Evolutionary conservation across 1,140 invertebrate species (phyloP).

Genomic region (Drosophila subpulchrella): DNA sequence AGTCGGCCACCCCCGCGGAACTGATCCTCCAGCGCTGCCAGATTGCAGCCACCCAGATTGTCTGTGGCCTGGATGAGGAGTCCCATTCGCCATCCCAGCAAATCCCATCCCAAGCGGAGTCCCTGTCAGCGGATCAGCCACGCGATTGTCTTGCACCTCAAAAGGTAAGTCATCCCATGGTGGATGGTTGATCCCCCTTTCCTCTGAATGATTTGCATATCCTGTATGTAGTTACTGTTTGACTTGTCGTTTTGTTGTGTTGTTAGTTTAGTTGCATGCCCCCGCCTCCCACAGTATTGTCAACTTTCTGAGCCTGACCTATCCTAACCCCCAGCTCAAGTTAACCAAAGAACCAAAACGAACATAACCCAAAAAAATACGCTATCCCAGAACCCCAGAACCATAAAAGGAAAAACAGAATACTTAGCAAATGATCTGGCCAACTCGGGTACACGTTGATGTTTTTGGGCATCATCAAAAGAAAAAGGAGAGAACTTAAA

Average conservation of each 20-base stretch:
- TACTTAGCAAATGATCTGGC: constrained; percentile 34
- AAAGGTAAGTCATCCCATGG: constrained; percentile 62
- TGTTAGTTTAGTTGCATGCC: constrained; percentile 44
- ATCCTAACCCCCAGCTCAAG: constrained; percentile 39
- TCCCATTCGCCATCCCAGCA: background rate
- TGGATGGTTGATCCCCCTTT: background rate
- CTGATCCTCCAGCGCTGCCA: constrained; percentile 59
- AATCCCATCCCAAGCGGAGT: constrained; percentile 17
- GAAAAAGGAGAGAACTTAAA: background rate
- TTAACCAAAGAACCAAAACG: constrained; percentile 23
- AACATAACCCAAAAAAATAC: constrained; percentile 19
- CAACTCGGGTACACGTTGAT: background rate
- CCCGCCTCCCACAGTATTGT: constrained; percentile 59
- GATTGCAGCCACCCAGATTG: constrained; percentile 59
- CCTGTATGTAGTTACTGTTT: constrained; percentile 42
- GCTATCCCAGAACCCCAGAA: constrained; percentile 2
- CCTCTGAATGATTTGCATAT: constrained; percentile 32
- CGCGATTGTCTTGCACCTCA: constrained; percentile 81
- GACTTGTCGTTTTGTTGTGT: constrained; percentile 35
- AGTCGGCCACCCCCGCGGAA: constrained; percentile 38
- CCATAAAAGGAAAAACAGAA: constrained; percentile 32
- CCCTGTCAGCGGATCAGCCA: constrained; percentile 59
- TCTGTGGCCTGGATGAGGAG: constrained; percentile 20
- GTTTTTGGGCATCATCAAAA: constrained; percentile 21
- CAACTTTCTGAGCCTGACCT: constrained; percentile 53